These are phyloP conservation scores for Metellina segmentata DNA, from an alignment of 2,888 invertebrate genomes.

Conservation along the genomic window DNA sequence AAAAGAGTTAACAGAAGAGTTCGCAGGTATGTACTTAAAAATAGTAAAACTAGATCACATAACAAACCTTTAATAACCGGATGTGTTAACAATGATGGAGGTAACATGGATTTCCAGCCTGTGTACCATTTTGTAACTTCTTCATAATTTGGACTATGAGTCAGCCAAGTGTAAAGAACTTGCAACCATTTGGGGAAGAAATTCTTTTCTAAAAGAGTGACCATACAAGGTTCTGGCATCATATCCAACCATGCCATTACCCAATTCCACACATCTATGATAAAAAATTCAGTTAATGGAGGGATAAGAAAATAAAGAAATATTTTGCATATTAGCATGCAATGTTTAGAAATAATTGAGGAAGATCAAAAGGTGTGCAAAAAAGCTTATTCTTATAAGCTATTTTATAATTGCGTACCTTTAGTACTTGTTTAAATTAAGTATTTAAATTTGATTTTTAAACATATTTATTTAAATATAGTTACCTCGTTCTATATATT, in stretches of 20 bases:
- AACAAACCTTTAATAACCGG: constrained; percentile 83
- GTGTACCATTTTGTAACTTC: constrained; percentile 94
- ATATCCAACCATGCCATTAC: constrained; percentile 96
- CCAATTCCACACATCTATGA: constrained; percentile 93
- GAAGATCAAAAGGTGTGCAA: too few species aligned
- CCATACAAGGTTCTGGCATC: constrained; percentile 89
- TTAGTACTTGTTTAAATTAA: too few species aligned
- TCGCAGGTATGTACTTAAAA: too few species aligned
- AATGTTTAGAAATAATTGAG: too few species aligned
- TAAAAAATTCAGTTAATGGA: background rate
- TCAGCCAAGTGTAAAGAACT: constrained; percentile 88
- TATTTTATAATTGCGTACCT: too few species aligned
- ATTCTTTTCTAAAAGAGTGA: constrained; percentile 89
- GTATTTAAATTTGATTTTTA: too few species aligned
- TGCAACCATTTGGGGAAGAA: constrained; percentile 96
- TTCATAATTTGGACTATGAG: constrained; percentile 92
- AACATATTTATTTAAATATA: too few species aligned
- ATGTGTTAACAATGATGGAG: constrained; percentile 83
- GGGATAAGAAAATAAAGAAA: background rate
- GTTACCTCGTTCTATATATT: too few species aligned
- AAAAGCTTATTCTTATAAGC: too few species aligned
- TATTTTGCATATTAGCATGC: too few species aligned
- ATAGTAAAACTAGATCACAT: background rate
- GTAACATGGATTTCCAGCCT: constrained; percentile 85
- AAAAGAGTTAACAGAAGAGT: too few species aligned